phyloP scores from a whole-genome alignment of 2,888 invertebrate species.

The Polyommatus icarus region DNA sequence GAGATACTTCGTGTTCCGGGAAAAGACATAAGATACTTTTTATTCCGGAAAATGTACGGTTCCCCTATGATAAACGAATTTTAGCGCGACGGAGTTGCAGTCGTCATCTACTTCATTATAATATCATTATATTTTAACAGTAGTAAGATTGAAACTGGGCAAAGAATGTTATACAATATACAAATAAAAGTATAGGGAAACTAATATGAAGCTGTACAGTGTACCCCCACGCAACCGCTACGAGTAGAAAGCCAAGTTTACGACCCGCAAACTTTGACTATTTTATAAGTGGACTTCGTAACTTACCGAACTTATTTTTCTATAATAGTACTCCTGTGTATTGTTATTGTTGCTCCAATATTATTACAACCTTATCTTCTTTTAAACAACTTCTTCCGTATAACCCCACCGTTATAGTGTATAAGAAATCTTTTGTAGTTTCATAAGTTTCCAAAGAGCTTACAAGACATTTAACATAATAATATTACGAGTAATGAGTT shows the following conservation, averaged over 20 bases:
- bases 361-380: background rate
- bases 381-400: background rate
- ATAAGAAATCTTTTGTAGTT: background rate
- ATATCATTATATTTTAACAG: no score
- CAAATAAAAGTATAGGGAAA: no score
- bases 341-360: background rate
- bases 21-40: no score
- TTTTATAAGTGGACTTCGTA: slow-evolving; percentile 21
- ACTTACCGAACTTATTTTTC: slow-evolving; percentile 8
- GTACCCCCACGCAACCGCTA: background rate
- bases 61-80: no score
- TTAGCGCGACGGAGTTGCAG: no score
- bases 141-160: no score
- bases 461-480: no score
- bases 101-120: no score
- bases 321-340: background rate
- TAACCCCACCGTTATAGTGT: background rate
- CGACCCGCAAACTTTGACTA: slow-evolving; percentile 15
- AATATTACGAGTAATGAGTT: no score
- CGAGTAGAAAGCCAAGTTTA: slow-evolving; percentile 22
- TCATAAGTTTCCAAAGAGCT: background rate
- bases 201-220: slow-evolving; percentile 12
- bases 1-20: no score
- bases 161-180: no score
- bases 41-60: no score